Base-by-base conservation (phyloP, 2,113 vertebrate species). In the Coracopsis vasa region DNA sequence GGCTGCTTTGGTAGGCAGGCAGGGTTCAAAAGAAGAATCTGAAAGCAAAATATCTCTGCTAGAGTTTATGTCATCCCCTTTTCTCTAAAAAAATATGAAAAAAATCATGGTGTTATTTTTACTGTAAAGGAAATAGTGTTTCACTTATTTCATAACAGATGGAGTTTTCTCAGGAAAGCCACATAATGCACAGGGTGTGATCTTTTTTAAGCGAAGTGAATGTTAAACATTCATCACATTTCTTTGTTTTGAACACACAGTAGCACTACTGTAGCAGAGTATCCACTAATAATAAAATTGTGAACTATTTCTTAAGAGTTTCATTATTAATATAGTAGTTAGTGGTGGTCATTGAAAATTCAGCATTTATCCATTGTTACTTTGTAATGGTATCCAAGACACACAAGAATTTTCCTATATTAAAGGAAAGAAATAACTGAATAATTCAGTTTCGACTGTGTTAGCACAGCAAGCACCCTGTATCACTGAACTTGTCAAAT, bases 121-220 rank as follows among this genome's bases (percentile, higher is more conserved):
- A 91, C 91, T 81, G 92, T 56, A 94, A 95, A 92, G 74, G 80
- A 95, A 95, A 87, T 53, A 85, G 48, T 20, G 24, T 89, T 95
- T 91, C 73, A 72, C 83, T 94, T 85, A 94, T 92, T 91, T 95
- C 77, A 14, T 73, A 87, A 89, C 96, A 96, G 95, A 97, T 94
- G 88, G 96, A 93, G 65, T 91, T 94, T 92, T 96, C 91, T 91
- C 77, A 96, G 96, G 94, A 96, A 97, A 94, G 77, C 91, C 82
- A 96, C 89, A 94, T 91, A 94, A 96, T 92, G 70, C 73, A 94
- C 80, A 96, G 81, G 95, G 96, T 94, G 80, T 87, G 88, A 92
- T 62, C 77, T 95, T 91, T 95, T 96, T 83, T 17, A 79, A 94
- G 70, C 86, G 72, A 95, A 95, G 72, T 84, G 86, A 90, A 93